Evolutionary conservation across 2,888 invertebrate species (phyloP).

Genomic region (Epistrophe grossulariae): DNA sequence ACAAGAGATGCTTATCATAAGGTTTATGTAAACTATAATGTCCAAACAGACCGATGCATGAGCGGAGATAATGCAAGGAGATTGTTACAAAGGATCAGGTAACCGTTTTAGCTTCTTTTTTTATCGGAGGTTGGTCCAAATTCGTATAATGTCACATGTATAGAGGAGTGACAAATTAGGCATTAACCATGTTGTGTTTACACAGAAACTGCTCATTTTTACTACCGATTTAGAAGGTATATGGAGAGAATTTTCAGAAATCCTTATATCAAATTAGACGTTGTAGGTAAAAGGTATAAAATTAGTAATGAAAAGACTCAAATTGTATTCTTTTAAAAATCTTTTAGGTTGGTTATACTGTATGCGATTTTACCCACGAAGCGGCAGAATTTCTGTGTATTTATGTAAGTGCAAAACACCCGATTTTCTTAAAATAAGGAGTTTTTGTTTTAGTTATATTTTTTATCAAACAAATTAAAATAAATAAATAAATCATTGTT

Average conservation of each 20-base stretch:
- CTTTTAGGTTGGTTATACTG: background rate
- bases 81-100: conserved; percentile 38
- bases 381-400: too few relatives aligned
- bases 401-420: too few relatives aligned
- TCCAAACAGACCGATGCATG: conserved; percentile 63
- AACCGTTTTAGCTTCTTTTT: background rate
- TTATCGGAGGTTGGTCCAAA: conserved; percentile 39
- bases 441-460: too few relatives aligned
- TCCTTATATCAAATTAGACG: background rate
- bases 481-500: too few relatives aligned
- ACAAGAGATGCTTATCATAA: conserved; percentile 67
- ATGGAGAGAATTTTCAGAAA: background rate
- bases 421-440: too few relatives aligned
- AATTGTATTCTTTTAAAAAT: background rate
- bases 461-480: too few relatives aligned
- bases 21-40: conserved; percentile 62
- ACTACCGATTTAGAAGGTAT: background rate
- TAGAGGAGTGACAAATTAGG: conserved; percentile 59
- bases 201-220: conserved; percentile 26
- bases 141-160: conserved; percentile 44
- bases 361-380: too few relatives aligned
- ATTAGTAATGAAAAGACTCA: background rate
- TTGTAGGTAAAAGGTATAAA: background rate
- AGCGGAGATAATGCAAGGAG: conserved; percentile 30
- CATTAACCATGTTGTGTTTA: conserved; percentile 40